Percentiles rank a stretch among this genome's conserved stretches.
Conservation (phyloP, 2,888 invertebrate species). For the Lasioglossum vierecki region DNA sequence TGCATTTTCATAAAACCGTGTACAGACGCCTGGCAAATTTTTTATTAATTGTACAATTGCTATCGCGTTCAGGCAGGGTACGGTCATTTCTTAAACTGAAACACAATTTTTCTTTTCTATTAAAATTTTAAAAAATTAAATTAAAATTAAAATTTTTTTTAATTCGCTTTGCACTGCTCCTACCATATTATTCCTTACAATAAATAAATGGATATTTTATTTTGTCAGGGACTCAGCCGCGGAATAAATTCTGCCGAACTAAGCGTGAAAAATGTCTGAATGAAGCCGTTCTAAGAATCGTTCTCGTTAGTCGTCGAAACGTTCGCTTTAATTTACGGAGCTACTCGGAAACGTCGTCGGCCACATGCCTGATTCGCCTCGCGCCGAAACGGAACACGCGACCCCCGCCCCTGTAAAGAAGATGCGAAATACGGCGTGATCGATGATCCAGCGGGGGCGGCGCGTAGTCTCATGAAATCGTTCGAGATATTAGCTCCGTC, state of each 20-base stretch:
- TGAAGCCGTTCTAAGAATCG: not conserved
- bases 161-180: too few species aligned
- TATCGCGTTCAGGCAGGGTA: not conserved
- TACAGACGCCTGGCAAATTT: not conserved
- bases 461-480: conserved; percentile 17
- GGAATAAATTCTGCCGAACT: not conserved
- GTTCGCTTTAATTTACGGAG: conserved; percentile 39
- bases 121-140: too few species aligned
- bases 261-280: not conserved
- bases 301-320: not conserved
- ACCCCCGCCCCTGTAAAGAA: conserved; percentile 11
- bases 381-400: conserved; percentile 34
- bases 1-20: conserved; percentile 10
- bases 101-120: too few species aligned
- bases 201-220: too few species aligned
- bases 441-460: conserved; percentile 46
- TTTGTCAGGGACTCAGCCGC: too few species aligned
- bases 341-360: conserved; percentile 36
- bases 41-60: not conserved
- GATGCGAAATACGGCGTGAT: conserved; percentile 53
- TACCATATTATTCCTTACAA: too few species aligned
- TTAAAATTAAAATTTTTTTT: too few species aligned
- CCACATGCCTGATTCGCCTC: conserved; percentile 37
- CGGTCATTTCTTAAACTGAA: too few species aligned
- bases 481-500: conserved; percentile 20